A percentile compares a stretch with the other conserved stretches of the same genome.
Evolutionary conservation across 2,113 vertebrate genomes (phyloP).

Genomic region (Tragelaphus strepsiceros): DNA sequence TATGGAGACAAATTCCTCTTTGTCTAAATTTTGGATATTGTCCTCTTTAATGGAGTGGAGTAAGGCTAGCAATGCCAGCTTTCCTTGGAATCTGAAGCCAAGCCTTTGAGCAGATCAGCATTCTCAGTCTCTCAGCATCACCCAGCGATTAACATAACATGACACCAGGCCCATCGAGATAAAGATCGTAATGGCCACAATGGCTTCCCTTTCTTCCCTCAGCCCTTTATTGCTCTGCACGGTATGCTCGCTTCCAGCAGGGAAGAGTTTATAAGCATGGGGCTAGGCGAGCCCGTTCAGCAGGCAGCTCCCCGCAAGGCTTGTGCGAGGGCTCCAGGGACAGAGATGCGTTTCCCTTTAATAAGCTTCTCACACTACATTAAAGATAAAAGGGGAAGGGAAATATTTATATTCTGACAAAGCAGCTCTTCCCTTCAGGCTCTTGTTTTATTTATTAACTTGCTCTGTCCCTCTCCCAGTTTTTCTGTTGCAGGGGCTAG

Average conservation of each 20-base stretch:
- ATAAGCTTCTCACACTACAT: conserved; percentile 84
- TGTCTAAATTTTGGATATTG: background rate
- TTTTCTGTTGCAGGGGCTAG: conserved; percentile 60
- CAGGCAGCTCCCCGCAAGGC: conserved; percentile 68
- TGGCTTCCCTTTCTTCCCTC: conserved; percentile 66
- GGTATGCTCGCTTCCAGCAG: conserved; percentile 70
- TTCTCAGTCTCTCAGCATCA: conserved; percentile 21
- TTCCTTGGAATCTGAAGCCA: background rate
- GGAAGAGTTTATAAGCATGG: conserved; percentile 68
- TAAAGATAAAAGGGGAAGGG: conserved; percentile 85
- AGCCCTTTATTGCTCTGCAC: conserved; percentile 59
- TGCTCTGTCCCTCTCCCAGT: conserved; percentile 75
- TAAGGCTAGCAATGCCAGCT: background rate
- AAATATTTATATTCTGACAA: conserved; percentile 91
- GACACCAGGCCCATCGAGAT: conserved; percentile 68
- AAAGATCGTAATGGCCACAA: conserved; percentile 67
- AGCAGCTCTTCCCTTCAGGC: conserved; percentile 84
- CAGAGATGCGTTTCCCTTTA: conserved; percentile 79
- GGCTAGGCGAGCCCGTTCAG: conserved; percentile 48
- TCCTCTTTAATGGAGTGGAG: background rate
- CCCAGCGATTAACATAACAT: conserved; percentile 12
- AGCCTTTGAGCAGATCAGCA: conserved; percentile 50
- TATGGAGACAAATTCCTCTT: conserved; percentile 35
- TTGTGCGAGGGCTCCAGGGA: conserved; percentile 78
- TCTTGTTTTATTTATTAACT: conserved; percentile 87